Evolutionary conservation across 2,113 vertebrate species (phyloP).

Genomic region (Isichthys henryi): DNA sequence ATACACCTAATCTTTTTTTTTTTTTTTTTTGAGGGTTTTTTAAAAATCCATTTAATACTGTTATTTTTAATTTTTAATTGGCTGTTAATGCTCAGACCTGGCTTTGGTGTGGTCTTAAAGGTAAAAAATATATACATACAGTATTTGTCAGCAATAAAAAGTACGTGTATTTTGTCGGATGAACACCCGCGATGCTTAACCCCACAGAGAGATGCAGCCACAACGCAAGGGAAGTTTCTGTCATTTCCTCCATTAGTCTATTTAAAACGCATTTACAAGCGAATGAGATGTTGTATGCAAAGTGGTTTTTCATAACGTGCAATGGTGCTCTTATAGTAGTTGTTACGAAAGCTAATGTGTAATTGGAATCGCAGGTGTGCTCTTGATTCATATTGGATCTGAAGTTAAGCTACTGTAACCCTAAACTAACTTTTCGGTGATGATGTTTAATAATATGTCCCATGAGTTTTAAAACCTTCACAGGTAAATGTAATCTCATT

Average conservation of each 20-base stretch:
- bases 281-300: background rate
- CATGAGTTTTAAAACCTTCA: background rate
- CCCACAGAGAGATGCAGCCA: background rate
- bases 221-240: background rate
- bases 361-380: background rate
- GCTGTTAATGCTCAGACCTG: slow-evolving; percentile 3
- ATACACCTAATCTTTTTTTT: slow-evolving; percentile 22
- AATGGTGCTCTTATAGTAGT: background rate
- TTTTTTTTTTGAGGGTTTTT: slow-evolving; percentile 6
- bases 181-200: background rate
- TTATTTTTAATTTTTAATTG: slow-evolving; percentile 7
- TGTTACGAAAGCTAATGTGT: background rate
- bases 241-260: background rate
- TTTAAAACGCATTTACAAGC: background rate
- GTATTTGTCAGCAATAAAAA: slow-evolving; percentile 9
- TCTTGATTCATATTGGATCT: slow-evolving; percentile 28
- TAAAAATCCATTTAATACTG: slow-evolving; percentile 10
- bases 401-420: background rate
- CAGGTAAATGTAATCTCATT: background rate
- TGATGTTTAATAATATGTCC: background rate
- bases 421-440: slow-evolving; percentile 1
- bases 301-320: background rate
- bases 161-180: background rate
- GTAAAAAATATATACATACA: background rate
- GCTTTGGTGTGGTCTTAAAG: slow-evolving; percentile 19